Base-by-base conservation (phyloP, 2,113 vertebrate genomes). In the Heterotis niloticus region DNA sequence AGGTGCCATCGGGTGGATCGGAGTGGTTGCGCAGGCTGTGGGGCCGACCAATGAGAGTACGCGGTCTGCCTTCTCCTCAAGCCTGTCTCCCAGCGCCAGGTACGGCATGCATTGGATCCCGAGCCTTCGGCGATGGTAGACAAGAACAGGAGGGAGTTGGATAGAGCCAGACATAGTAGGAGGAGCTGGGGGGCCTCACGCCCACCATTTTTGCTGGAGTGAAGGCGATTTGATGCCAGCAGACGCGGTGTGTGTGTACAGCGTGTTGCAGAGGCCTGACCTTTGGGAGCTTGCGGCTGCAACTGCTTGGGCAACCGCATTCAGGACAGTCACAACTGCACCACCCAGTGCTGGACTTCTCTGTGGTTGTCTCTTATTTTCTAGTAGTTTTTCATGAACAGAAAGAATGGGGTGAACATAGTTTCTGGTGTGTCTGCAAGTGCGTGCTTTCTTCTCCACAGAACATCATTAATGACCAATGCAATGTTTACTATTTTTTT, bases 1-100 rank as follows among this genome's bases (percentile, higher is more conserved):
- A 76, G 75, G 44, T 71, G 75, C 81, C 75, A n/a, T 59, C 78
- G 81, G 87, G 75, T 65, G 20, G 75, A 85, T 82, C 81, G 81
- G 28, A 73, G 60, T 90, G 85, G 83, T 57, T 75, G 67, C 62
- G 62, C 80, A 66, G 74, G 66, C 54, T 54, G 57, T 44, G 52
- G 67, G 12, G 71, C 67, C 44, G 65, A 20, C 85, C 86, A 86
- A 85, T 87, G 60, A 52, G 60, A 83, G 69, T 23, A 7, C 11
- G 57, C 80, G 75, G 67, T 78, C 76, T 23, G 75, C 67, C 71
- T 75, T 64, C 77, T 80, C 52, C 51, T 59, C 29, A 20, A 59
- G 72, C 64, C 62, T 18, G 60, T 76, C 76, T 82, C 81, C 44
- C 26, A 18, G 64, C 64, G 14, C 51, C 69, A 34, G 69, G 69